phyloP scores from a whole-genome alignment of 23 tunicate species.

The Oikopleura vanhoeffeni region DNA sequence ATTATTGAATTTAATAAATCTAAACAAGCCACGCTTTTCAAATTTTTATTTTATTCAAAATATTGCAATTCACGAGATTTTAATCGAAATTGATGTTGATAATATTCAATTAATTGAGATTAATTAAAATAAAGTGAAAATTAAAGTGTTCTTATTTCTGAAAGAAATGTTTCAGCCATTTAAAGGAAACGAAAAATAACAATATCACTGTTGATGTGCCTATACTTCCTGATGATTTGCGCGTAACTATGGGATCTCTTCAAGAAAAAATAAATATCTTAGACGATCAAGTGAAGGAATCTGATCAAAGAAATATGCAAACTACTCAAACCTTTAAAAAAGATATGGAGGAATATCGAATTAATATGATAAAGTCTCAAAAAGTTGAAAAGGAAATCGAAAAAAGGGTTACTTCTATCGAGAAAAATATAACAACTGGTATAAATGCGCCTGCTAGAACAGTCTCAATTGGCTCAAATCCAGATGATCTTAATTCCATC shows the following conservation, averaged over 20 bases:
- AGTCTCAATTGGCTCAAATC: constrained; percentile 7
- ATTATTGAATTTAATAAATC: too few relatives aligned
- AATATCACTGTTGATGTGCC: not conserved
- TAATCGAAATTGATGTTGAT: too few relatives aligned
- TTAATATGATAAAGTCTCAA: not conserved
- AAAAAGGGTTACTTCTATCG: not conserved
- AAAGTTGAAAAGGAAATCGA: not conserved
- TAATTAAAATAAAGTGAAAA: too few relatives aligned
- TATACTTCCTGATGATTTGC: not conserved
- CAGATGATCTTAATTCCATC: not conserved
- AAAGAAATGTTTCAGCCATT: too few relatives aligned
- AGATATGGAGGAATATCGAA: not conserved
- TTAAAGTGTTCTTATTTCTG: too few relatives aligned
- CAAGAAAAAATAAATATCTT: not conserved
- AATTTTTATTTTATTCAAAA: too few relatives aligned
- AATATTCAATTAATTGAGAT: too few relatives aligned
- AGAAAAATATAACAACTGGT: not conserved
- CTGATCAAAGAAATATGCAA: not conserved
- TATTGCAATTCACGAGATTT: too few relatives aligned
- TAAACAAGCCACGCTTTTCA: too few relatives aligned
- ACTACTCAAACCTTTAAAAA: not conserved
- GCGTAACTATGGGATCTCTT: not conserved
- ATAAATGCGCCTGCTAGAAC: not conserved
- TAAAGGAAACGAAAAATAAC: too few relatives aligned
- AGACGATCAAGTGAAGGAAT: not conserved